phyloP scores from a whole-genome alignment of 2,113 vertebrate genomes.

The Cyanoderma ruficeps region DNA sequence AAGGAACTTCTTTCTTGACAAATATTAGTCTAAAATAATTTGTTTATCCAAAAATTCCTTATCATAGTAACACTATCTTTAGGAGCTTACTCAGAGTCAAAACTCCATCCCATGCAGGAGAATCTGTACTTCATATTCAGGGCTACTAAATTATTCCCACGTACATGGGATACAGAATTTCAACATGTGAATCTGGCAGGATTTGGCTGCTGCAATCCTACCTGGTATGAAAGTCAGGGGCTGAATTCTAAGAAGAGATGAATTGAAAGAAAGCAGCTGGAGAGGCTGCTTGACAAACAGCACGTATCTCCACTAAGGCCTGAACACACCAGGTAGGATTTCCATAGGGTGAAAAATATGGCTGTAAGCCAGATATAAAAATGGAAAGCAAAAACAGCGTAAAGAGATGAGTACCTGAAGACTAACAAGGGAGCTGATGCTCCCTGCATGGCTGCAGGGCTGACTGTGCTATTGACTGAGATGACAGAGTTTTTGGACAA shows the following conservation, averaged over 20 bases:
- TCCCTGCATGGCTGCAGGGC: neutral
- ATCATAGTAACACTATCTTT: neutral
- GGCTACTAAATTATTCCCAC: neutral
- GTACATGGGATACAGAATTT: neutral
- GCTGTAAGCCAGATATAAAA: conserved; percentile 28
- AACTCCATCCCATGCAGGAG: neutral
- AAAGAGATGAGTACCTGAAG: conserved; percentile 20
- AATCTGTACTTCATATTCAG: neutral
- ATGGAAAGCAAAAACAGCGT: neutral
- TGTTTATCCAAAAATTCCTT: neutral
- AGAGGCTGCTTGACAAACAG: conserved; percentile 17
- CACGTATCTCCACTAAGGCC: neutral
- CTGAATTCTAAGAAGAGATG: conserved; percentile 31
- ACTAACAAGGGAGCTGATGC: neutral
- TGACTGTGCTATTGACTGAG: conserved; percentile 7
- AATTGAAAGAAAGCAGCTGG: neutral
- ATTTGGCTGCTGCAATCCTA: neutral
- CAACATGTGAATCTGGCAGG: neutral
- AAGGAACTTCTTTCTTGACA: neutral
- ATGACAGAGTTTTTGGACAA: conserved; percentile 8
- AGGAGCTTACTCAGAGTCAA: neutral
- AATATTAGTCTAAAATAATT: neutral
- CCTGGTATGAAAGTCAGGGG: neutral
- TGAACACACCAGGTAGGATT: neutral
- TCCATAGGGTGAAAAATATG: conserved; percentile 21